Conservation (phyloP, 2,113 vertebrate species). For the Ranitomeya imitator region DNA sequence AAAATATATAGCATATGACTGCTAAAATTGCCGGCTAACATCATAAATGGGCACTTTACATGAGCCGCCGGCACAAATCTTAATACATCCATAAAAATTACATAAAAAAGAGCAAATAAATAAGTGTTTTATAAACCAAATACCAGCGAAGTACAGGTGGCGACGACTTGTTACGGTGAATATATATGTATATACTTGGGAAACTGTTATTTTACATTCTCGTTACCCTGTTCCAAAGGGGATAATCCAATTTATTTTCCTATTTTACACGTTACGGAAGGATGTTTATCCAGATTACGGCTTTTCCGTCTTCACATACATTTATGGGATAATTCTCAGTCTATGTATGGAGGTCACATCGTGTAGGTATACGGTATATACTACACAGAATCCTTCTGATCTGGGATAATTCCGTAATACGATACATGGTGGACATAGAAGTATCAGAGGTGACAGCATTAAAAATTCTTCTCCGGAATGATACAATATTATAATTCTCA, state of each 20-base stretch:
- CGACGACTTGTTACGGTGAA: too few species aligned
- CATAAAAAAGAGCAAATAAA: not conserved
- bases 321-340: not conserved
- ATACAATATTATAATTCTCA: not conserved
- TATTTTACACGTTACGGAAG: not conserved
- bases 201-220: too few species aligned
- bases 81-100: too few species aligned
- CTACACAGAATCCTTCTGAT: not conserved
- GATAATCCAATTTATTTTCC: not conserved
- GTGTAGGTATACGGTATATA: not conserved
- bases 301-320: not conserved
- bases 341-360: not conserved
- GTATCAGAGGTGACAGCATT: not conserved
- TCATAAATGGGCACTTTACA: not conserved
- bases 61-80: too few species aligned
- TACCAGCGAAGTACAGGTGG: too few species aligned
- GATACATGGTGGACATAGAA: not conserved
- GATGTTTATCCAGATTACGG: not conserved
- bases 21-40: not conserved
- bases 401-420: not conserved
- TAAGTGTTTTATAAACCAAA: not conserved
- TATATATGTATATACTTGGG: not conserved
- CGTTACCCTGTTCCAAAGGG: not conserved
- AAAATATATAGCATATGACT: not conserved
- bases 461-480: not conserved